A percentile compares a stretch with the other conserved stretches of the same genome.
Conservation (phyloP, 2,888 invertebrate species). For the Athalia cordata region DNA sequence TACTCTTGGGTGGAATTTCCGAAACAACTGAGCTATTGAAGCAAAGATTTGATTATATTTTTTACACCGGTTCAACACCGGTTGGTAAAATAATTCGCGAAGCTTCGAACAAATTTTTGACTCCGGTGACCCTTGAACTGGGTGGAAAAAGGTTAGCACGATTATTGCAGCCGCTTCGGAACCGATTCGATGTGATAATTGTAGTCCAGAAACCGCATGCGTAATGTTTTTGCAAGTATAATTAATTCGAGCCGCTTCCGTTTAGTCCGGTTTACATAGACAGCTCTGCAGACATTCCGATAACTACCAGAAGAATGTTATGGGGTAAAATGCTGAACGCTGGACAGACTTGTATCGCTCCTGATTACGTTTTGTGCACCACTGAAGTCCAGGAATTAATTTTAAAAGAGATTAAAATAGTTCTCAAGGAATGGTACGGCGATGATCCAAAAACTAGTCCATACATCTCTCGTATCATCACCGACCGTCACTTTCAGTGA, state of each 20-base stretch:
- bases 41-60: conserved; percentile 95
- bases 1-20: conserved; percentile 87
- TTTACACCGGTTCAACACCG: conserved; percentile 92
- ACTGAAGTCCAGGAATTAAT: conserved; percentile 84
- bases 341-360: conserved; percentile 98
- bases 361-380: conserved; percentile 93
- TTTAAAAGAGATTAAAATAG: conserved; percentile 79
- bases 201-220: too few species aligned
- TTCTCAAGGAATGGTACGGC: conserved; percentile 89
- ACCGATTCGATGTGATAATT: too few species aligned
- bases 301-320: conserved; percentile 87
- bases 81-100: conserved; percentile 92
- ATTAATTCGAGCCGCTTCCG: conserved; percentile 51
- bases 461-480: conserved; percentile 91
- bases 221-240: not conserved
- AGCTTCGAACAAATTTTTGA: conserved; percentile 92
- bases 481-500: conserved; percentile 89
- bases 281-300: conserved; percentile 85
- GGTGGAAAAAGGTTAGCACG: conserved; percentile 84
- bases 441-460: conserved; percentile 86
- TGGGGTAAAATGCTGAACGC: conserved; percentile 97
- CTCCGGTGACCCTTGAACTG: conserved; percentile 94
- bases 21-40: conserved; percentile 91
- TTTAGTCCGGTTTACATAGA: conserved; percentile 94
- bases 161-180: not conserved